Base-by-base conservation (phyloP, 2,113 vertebrate species). In the Ctenomys sociabilis region DNA sequence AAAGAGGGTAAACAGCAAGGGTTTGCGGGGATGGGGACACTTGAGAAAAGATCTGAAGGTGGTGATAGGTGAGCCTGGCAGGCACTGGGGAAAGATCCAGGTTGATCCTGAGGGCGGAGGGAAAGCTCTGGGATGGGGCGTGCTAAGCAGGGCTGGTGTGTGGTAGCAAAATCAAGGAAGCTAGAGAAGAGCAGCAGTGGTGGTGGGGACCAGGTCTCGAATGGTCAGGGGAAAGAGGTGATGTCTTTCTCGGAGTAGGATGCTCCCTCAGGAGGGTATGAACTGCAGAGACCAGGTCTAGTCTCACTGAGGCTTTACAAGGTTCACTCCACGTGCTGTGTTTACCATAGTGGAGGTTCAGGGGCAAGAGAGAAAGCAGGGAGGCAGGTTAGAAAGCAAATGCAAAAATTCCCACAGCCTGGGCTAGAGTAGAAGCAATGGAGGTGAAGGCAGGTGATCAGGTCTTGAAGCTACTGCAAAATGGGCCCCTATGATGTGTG, bases 71-170 rank as follows among this genome's bases (percentile, higher is more conserved):
- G 19, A 85, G 63, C 40, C 22, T 4, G 10, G 32, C 59, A 37
- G 43, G 7, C 19, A 43, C 59, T 45, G 22, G 81, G 68, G 81
- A 49, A 95, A 80, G 30, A 45, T 63, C 52, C 45, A 63, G 22
- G 19, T 26, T 7, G 52, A 30, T 6, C 40, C 26, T 40, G 7
- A 30, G 26, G 26, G 26, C 45, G 73, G 73, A 2, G 0, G 40
- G 11, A 45, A 45, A 49, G 73, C 26, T 40, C 24, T 43, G 3
- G 3, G 1, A 3, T 16, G 26, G 14, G 40, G 24, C 30, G 0
- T 26, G 10, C 24, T 83, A 14, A 40, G 26, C 64, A 26, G 57
- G 43, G 45, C 10, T 80, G 16, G 1, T 24, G 4, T 26, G 22
- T 45, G 4, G 9, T 30, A 78, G 16, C 11, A 93, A 52, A 43